Percentiles rank a stretch among this genome's conserved stretches.
Conservation (phyloP, 2,888 invertebrate genomes). For the Didymodactylos carnosus region DNA sequence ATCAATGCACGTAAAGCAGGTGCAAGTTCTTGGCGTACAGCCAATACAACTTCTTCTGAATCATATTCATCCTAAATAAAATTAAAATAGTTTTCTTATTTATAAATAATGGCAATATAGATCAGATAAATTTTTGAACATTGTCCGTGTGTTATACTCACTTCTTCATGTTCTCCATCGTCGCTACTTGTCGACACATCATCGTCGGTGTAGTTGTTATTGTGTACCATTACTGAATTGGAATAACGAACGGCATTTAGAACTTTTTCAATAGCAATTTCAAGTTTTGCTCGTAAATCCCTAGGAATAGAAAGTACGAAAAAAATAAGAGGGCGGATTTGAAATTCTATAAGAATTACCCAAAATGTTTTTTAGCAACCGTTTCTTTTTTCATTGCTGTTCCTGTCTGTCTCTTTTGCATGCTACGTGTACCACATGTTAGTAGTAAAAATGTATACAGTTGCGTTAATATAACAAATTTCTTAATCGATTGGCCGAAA, state of each 20-base stretch:
- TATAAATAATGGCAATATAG: constrained; percentile 32
- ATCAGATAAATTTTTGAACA: neutral
- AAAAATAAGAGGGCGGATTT: neutral
- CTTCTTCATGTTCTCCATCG: constrained; percentile 10
- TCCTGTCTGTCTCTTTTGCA: neutral
- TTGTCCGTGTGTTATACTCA: neutral
- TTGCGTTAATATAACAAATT: neutral
- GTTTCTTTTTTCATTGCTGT: neutral
- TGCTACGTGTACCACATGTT: neutral
- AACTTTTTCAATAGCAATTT: constrained; percentile 56
- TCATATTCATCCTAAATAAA: neutral
- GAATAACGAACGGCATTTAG: constrained; percentile 31
- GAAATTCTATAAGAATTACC: neutral
- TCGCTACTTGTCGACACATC: neutral
- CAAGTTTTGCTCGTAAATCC: constrained; percentile 73
- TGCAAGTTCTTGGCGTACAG: constrained; percentile 73
- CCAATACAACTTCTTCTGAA: constrained; percentile 47
- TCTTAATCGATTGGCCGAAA: neutral
- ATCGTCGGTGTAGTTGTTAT: no score
- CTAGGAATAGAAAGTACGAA: constrained; percentile 27
- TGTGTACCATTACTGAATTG: neutral
- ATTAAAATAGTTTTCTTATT: constrained; percentile 40
- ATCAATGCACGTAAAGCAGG: constrained; percentile 72
- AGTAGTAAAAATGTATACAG: neutral
- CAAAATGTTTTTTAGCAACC: neutral